Percentiles rank a stretch among this genome's conserved stretches.
Evolutionary conservation across 2,113 vertebrate species (phyloP).

Genomic region (Pagrus major): DNA sequence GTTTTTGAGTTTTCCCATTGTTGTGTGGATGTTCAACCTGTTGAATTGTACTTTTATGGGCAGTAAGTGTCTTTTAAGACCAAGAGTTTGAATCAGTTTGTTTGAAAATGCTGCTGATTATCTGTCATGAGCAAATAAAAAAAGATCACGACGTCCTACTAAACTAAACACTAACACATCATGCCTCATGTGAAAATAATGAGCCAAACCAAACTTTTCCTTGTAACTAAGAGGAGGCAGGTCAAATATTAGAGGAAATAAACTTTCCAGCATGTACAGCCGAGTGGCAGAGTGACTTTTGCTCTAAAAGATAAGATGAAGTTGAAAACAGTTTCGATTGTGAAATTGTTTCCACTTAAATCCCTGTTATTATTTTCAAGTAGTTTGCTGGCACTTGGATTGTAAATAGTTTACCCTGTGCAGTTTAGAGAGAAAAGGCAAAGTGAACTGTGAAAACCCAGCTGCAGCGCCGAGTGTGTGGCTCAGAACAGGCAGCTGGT

Average conservation of each 20-base stretch:
- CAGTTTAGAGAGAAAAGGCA: conserved; percentile 39
- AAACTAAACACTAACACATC: not conserved
- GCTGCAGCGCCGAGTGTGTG: conserved; percentile 53
- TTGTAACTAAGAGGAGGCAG: not conserved
- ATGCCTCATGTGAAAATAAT: not conserved
- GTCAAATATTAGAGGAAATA: not conserved
- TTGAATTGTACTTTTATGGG: not conserved
- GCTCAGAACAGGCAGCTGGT: conserved; percentile 42
- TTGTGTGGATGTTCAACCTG: not conserved
- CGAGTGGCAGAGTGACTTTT: not conserved
- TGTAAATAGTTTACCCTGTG: conserved; percentile 66
- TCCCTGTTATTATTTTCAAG: conserved; percentile 64
- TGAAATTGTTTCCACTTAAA: conserved; percentile 54
- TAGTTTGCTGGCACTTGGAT: conserved; percentile 44
- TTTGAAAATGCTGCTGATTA: not conserved
- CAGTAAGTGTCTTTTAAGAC: not conserved
- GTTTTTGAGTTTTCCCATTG: not conserved
- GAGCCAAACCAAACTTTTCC: not conserved
- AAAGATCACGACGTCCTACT: not conserved
- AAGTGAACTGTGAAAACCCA: conserved; percentile 31
- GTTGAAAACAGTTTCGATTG: conserved; percentile 41
- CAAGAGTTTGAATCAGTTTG: not conserved
- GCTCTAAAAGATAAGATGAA: conserved; percentile 13
- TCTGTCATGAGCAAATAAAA: not conserved
- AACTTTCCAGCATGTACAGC: not conserved